phyloP scores from a whole-genome alignment of 2,888 invertebrate genomes.

The Cremastinae sp. region DNA sequence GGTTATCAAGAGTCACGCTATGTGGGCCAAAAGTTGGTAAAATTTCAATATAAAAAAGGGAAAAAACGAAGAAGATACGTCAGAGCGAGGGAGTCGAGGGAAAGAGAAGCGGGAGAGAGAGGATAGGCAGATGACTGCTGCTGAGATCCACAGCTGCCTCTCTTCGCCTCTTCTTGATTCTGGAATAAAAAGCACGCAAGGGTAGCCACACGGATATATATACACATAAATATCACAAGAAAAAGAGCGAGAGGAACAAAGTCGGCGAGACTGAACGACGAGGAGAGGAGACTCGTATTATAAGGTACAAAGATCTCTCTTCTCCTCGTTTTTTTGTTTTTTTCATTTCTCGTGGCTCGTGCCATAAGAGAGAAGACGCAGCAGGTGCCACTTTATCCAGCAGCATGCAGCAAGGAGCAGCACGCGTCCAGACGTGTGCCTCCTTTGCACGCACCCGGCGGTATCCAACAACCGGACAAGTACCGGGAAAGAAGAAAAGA shows the following conservation, averaged over 20 bases:
- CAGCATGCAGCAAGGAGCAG: constrained; percentile 56
- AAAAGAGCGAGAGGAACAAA: constrained; percentile 5
- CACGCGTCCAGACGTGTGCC: constrained; percentile 64
- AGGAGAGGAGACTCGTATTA: constrained; percentile 42
- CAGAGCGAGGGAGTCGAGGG: background rate
- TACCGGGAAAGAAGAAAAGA: constrained; percentile 24
- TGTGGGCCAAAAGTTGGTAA: too few species aligned
- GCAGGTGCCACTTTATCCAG: constrained; percentile 73
- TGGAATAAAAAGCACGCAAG: background rate
- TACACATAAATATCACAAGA: background rate
- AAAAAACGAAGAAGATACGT: too few species aligned
- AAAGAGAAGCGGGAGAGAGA: constrained; percentile 11
- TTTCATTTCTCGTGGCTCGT: constrained; percentile 66
- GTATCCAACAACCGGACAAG: constrained; percentile 9
- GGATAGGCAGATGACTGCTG: constrained; percentile 74
- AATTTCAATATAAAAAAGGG: too few species aligned
- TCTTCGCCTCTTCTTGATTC: constrained; percentile 41
- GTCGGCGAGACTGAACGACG: constrained; percentile 17
- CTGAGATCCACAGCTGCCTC: constrained; percentile 76
- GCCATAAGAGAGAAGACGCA: constrained; percentile 69
- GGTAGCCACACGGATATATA: background rate
- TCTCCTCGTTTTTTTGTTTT: too few species aligned
- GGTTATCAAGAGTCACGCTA: constrained; percentile 16
- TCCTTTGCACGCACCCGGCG: constrained; percentile 52
- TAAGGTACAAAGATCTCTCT: constrained; percentile 41